Percentiles rank a stretch among this genome's conserved stretches.
Evolutionary conservation across 2,797 vertebrate genomes (phyloP).

Genomic region (Ceryle rudis): DNA sequence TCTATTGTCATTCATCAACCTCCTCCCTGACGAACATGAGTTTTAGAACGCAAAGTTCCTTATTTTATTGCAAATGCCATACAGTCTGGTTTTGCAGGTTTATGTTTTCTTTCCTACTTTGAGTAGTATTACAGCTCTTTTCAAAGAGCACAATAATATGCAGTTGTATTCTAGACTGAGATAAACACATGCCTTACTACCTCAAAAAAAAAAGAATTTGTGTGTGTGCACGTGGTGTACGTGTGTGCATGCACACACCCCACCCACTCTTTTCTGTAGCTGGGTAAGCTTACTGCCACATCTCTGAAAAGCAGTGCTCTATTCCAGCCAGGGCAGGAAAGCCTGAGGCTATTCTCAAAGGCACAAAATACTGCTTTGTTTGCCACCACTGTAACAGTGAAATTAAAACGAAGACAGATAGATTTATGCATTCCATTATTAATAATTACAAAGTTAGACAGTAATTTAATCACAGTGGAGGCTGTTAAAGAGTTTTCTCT

Average conservation of each 20-base stretch:
- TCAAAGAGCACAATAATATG: not conserved
- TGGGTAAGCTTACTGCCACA: not conserved
- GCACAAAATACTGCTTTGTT: not conserved
- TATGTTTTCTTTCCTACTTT: not conserved
- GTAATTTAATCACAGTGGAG: not conserved
- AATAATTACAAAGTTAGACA: not conserved
- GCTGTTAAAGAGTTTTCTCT: not conserved
- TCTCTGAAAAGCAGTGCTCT: not conserved
- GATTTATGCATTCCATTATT: not conserved
- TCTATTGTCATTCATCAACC: not conserved
- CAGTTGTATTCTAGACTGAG: not conserved
- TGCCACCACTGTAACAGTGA: not conserved
- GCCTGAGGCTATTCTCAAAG: not conserved
- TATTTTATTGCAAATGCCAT: not conserved
- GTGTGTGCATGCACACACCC: not conserved
- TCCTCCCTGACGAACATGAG: not conserved
- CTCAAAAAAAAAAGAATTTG: not conserved
- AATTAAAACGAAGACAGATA: not conserved
- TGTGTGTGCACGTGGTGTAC: not conserved
- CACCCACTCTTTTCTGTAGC: not conserved
- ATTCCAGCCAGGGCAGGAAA: not conserved
- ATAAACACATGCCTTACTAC: not conserved
- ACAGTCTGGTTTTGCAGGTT: not conserved
- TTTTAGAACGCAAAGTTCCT: not conserved
- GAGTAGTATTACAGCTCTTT: not conserved